phyloP scores from a whole-genome alignment of 1,140 invertebrate species.

The Nephila pilipes region DNA sequence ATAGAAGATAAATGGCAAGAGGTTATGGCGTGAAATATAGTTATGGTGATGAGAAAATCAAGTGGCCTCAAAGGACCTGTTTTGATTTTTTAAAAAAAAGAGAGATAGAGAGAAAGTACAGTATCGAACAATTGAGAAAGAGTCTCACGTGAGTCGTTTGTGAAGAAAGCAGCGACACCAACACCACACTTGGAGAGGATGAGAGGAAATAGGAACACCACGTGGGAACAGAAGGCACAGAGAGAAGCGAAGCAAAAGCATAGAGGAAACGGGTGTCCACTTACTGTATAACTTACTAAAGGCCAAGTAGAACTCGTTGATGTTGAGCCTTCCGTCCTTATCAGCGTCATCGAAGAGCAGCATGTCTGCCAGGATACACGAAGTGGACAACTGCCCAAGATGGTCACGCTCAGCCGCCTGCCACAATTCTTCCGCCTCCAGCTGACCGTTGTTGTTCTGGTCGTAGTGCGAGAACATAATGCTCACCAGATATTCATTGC shows the following conservation, averaged over 20 bases:
- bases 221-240: background rate
- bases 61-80: no score
- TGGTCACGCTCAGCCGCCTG: slow-evolving; percentile 86
- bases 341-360: slow-evolving; percentile 87
- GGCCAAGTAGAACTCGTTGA: slow-evolving; percentile 89
- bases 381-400: slow-evolving; percentile 85
- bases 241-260: slow-evolving; percentile 40
- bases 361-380: slow-evolving; percentile 87
- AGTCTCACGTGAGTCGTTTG: no score
- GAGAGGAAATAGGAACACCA: background rate
- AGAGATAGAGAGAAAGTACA: no score
- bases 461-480: slow-evolving; percentile 91
- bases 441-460: slow-evolving; percentile 86
- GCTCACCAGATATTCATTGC: slow-evolving; percentile 88
- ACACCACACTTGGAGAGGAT: background rate
- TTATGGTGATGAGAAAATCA: no score
- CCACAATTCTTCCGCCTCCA: slow-evolving; percentile 86
- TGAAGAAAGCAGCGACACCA: background rate
- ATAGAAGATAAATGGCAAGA: no score
- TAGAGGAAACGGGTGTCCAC: slow-evolving; percentile 79
- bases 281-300: slow-evolving; percentile 90
- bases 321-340: slow-evolving; percentile 86
- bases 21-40: no score
- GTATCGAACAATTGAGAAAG: no score
- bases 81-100: no score